These are phyloP conservation scores for Epinephelus cyanopodus DNA, from an alignment of 2,113 vertebrate species.

Conservation along the genomic window DNA sequence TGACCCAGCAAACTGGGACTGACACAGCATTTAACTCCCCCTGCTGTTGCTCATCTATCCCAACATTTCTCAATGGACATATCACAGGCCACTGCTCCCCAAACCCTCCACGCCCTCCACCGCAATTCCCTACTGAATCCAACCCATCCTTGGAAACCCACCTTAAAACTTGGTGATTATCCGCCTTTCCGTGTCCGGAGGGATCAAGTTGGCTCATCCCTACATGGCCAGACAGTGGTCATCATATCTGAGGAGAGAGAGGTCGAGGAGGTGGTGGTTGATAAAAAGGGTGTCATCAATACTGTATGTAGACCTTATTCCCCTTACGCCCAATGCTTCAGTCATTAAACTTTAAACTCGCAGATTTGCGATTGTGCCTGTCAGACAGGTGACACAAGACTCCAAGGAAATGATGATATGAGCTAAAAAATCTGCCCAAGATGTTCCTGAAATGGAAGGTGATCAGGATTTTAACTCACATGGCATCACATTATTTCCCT, in stretches of 20 bases:
- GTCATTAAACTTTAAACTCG: conserved; percentile 84
- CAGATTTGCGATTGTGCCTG: conserved; percentile 78
- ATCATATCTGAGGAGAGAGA: conserved; percentile 53
- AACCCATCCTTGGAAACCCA: conserved; percentile 44
- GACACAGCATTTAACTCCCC: conserved; percentile 70
- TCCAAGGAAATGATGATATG: conserved; percentile 60
- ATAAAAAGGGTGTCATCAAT: conserved; percentile 82
- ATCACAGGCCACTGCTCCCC: background rate
- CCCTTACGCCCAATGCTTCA: conserved; percentile 60
- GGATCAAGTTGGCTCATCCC: conserved; percentile 55
- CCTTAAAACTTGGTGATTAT: conserved; percentile 43
- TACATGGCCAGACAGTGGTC: conserved; percentile 63
- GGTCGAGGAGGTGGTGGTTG: conserved; percentile 56
- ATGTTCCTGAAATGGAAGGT: conserved; percentile 44
- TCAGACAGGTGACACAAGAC: conserved; percentile 74
- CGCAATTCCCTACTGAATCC: conserved; percentile 29
- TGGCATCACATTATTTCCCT: background rate
- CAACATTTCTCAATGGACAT: conserved; percentile 50
- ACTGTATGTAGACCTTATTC: conserved; percentile 76
- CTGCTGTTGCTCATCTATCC: conserved; percentile 12
- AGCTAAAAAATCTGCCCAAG: conserved; percentile 13
- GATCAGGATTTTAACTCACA: conserved; percentile 18
- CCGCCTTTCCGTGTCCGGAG: conserved; percentile 21
- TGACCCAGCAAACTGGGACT: conserved; percentile 71
- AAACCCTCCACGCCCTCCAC: conserved; percentile 12